A percentile compares a stretch with the other conserved stretches of the same genome.
Conservation (phyloP, 2,113 vertebrate species). For the Chaetura pelagica region DNA sequence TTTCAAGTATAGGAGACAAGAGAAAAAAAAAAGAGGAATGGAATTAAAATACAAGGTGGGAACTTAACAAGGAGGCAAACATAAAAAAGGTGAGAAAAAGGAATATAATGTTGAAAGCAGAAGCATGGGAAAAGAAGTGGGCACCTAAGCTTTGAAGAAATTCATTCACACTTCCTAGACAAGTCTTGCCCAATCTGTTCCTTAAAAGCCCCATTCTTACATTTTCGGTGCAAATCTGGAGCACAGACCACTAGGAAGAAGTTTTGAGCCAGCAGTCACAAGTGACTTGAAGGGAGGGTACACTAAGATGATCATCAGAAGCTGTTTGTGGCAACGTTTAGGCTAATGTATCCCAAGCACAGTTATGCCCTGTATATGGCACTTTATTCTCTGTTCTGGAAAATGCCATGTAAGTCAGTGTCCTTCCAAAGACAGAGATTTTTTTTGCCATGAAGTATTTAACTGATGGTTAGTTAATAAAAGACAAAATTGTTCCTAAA, state of each 20-base stretch:
- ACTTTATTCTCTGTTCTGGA: neutral
- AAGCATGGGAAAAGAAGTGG: neutral
- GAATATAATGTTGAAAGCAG: neutral
- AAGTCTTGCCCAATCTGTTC: neutral
- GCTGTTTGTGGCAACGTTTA: neutral
- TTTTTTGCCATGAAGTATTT: neutral
- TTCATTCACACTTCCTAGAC: neutral
- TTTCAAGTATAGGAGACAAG: neutral
- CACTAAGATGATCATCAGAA: neutral
- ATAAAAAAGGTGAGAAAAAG: neutral
- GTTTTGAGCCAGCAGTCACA: neutral
- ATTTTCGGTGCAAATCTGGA: neutral
- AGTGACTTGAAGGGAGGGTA: neutral
- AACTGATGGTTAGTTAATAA: neutral
- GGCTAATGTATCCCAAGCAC: neutral
- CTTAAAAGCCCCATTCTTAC: neutral
- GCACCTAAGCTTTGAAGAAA: neutral
- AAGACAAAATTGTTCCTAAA: neutral
- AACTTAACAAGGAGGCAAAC: neutral
- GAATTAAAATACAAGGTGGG: neutral
- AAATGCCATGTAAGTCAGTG: neutral
- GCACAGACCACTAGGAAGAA: neutral
- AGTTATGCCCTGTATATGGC: neutral
- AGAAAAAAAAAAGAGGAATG: neutral
- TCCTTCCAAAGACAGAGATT: neutral